Base-by-base conservation (phyloP, 1,140 invertebrate genomes). In the Zaprionus taronus region DNA sequence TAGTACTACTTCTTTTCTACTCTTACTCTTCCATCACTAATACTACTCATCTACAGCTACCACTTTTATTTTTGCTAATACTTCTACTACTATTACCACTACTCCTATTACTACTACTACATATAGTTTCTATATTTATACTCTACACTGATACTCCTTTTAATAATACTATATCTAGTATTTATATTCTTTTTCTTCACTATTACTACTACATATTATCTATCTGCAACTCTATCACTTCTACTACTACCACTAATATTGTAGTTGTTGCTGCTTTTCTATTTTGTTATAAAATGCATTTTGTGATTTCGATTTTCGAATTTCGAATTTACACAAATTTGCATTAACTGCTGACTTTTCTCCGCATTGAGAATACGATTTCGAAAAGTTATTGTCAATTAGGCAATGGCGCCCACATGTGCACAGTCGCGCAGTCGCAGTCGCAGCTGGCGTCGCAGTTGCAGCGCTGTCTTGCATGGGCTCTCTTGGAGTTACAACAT, bases 341-440 rank as follows among this genome's bases (percentile, higher is more conserved):
- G 73, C 68, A 72, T 76, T 65, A 60, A 24, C 41, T 66, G 20
- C 41, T 36, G n/a, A 58, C 38, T 63, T 75, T 70, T 41, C 34
- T 63, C 6, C 51, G 24, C 53, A 63, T 38, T 65, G 72, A 47
- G 61, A 74, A 75, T 75, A 58, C 15, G 34, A 70, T 64, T 75
- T 75, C 67, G 53, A 75, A 70, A 75, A 75, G n/a, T 47, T 47
- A 17, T 47, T 70, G 72, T 34, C 67, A 71, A 71, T 75, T 75
- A 41, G 7, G 72, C 72, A 71, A 75, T 51, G 67, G 66, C 51
- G 66, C 58, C 72, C 51, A 75, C 72, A 69, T 51, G 38, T 11
- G 31, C 7, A 31, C 2, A 31, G 28, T 9, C 28, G 28, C 38
- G 55, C 63, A 56, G 70, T 17, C 66, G 34, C 63, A 66, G 70